Conservation (phyloP, 2,797 vertebrate species). For the Danio albolineatus region DNA sequence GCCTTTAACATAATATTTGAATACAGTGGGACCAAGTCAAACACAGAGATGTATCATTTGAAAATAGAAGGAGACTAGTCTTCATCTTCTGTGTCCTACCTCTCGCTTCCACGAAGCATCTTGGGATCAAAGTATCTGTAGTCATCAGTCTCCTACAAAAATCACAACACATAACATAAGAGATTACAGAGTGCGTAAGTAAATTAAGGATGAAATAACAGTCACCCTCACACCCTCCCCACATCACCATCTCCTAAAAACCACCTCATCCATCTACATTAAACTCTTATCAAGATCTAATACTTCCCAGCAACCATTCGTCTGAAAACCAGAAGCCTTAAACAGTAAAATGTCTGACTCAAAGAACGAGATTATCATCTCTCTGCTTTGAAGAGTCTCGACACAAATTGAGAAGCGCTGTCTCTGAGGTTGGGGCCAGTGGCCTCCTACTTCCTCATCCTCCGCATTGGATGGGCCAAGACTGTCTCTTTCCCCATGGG, state of each 20-base stretch:
- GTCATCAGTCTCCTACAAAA: conserved; percentile 93
- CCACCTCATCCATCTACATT: conserved; percentile 48
- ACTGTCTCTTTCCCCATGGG: conserved; percentile 47
- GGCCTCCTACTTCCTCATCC: conserved; percentile 55
- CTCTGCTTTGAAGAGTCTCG: conserved; percentile 12
- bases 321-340: conserved; percentile 24
- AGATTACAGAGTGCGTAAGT: conserved; percentile 18
- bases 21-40: conserved; percentile 38
- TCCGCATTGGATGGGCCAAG: conserved; percentile 48
- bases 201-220: conserved; percentile 45
- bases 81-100: conserved; percentile 75
- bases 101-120: conserved; percentile 96
- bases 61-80: conserved; percentile 32
- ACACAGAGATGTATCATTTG: conserved; percentile 22
- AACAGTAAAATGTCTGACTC: conserved; percentile 30
- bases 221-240: conserved; percentile 7
- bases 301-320: conserved; percentile 29
- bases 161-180: conserved; percentile 50
- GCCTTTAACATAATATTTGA: conserved; percentile 38
- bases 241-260: conserved; percentile 31
- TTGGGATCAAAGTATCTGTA: conserved; percentile 99
- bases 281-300: conserved; percentile 53
- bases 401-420: conserved; percentile 38
- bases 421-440: conserved; percentile 37
- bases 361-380: conserved; percentile 39